Percentiles rank a stretch among this genome's conserved stretches.
Conservation (phyloP, 2,797 vertebrate species). For the Girardinus metallicus region DNA sequence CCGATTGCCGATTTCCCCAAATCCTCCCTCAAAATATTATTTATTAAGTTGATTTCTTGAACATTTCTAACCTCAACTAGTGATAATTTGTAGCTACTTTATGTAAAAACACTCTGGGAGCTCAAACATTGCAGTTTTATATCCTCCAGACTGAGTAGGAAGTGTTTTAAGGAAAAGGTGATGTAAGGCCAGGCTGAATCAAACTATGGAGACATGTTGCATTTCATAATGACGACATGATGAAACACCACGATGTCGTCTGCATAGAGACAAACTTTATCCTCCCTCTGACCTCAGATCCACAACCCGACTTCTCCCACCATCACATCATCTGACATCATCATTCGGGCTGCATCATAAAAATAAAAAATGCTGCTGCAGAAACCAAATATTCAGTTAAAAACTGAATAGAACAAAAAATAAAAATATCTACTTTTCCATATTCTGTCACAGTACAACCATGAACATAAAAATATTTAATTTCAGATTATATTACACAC, state of each 20-base stretch:
- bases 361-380: not conserved
- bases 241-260: not conserved
- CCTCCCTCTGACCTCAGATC: not conserved
- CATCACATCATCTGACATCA: not conserved
- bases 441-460: not conserved
- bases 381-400: not conserved
- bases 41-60: not conserved
- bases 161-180: not conserved
- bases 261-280: not conserved
- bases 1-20: not conserved
- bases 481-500: no score
- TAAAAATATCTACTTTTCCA: no score
- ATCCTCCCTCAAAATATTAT: not conserved
- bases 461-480: not conserved
- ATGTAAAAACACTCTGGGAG: not conserved
- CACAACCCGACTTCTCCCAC: not conserved
- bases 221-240: not conserved
- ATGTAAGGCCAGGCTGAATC: not conserved
- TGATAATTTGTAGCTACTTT: not conserved
- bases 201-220: not conserved
- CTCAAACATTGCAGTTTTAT: not conserved
- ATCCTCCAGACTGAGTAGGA: not conserved
- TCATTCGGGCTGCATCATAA: not conserved
- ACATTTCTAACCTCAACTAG: not conserved
- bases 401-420: not conserved